Percentiles rank a stretch among this genome's conserved stretches.
phyloP scores from a whole-genome alignment of 2,797 vertebrate genomes.

The Acridotheres tristis region DNA sequence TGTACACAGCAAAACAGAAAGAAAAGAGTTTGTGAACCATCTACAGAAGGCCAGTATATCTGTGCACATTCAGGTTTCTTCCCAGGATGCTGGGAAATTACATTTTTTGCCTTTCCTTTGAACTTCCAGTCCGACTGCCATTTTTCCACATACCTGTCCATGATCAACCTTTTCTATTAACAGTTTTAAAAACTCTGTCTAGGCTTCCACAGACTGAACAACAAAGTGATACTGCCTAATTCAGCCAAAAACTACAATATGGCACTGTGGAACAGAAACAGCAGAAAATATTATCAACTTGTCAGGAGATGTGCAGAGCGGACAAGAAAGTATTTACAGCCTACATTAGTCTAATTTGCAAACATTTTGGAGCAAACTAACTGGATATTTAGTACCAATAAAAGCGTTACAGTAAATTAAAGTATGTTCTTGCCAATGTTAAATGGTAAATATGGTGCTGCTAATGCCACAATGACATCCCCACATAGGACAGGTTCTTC shows the following conservation, averaged over 20 bases:
- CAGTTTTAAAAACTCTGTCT: neutral
- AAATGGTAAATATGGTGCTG: neutral
- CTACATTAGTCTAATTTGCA: neutral
- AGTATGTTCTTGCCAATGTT: neutral
- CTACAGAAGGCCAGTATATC: neutral
- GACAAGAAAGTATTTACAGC: neutral
- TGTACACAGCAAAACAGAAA: neutral
- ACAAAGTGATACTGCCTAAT: neutral
- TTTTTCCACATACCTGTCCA: conserved; percentile 10
- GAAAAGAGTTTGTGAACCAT: neutral
- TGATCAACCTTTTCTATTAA: neutral
- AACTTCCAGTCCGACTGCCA: neutral
- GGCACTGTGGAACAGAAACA: neutral
- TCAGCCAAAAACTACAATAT: neutral
- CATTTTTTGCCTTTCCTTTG: neutral
- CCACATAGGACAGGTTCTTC: neutral
- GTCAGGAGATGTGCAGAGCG: neutral
- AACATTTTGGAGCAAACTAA: neutral
- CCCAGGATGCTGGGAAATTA: neutral
- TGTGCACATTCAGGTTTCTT: neutral
- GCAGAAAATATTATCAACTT: neutral
- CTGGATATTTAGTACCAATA: neutral
- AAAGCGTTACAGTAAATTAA: neutral
- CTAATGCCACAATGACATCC: neutral
- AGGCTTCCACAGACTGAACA: conserved; percentile 15